Conservation (phyloP, 1,140 invertebrate species). For the Polypedilum vanderplanki region DNA sequence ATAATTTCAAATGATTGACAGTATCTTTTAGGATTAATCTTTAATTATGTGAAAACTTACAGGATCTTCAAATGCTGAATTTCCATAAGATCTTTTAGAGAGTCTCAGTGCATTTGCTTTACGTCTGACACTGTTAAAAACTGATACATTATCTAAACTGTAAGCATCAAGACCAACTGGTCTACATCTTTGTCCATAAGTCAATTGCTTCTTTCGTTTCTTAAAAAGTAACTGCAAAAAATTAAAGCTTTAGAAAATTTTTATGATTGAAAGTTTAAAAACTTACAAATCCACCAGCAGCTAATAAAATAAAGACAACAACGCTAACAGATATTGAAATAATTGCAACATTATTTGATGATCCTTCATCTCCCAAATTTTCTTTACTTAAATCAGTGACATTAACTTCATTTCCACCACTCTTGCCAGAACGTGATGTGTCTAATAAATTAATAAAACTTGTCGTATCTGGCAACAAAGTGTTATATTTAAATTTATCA, state of each 20-base stretch:
- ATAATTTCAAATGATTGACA: neutral
- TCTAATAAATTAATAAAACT: neutral
- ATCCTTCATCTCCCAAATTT: constrained; percentile 22
- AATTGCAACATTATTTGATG: constrained; percentile 43
- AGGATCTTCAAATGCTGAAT: constrained; percentile 86
- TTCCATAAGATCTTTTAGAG: constrained; percentile 86
- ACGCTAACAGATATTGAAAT: constrained; percentile 49
- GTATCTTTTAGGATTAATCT: neutral
- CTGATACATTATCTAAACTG: constrained; percentile 80
- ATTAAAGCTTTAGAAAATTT: constrained; percentile 29
- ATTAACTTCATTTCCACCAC: neutral
- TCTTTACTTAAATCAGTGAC: neutral
- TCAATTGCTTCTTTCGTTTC: constrained; percentile 58
- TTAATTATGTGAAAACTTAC: constrained; percentile 10
- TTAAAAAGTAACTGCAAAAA: constrained; percentile 56
- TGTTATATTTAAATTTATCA: constrained; percentile 14
- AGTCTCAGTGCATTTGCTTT: constrained; percentile 57
- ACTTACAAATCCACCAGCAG: constrained; percentile 43
- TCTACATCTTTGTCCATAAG: constrained; percentile 75
- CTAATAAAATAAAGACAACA: constrained; percentile 51
- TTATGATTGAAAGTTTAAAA: neutral
- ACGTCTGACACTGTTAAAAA: constrained; percentile 66
- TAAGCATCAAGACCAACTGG: constrained; percentile 82
- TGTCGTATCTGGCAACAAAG: neutral
- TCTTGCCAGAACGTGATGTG: neutral